Evolutionary conservation across 1,140 invertebrate genomes (phyloP), one percentile per base, ranked within the genome.

Genomic region (Tetranychus urticae): DNA sequence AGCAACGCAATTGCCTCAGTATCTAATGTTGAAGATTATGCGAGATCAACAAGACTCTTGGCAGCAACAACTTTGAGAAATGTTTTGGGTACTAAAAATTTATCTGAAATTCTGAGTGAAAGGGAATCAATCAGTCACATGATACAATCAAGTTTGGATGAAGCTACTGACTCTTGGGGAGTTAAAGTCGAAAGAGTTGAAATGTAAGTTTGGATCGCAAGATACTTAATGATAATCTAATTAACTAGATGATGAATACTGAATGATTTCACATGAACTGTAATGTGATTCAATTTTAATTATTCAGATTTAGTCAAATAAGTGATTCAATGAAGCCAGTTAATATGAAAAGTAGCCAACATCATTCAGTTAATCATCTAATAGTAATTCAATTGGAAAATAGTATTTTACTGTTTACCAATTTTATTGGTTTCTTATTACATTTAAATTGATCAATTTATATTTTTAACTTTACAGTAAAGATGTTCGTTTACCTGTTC

Each of bases 101-200:
- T 81, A 55, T 69, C 73, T 34, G 77, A 81, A 67, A 79, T 81
- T 65, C 69, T 81, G 13, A 73, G 73, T 14, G 78, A 81, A 54
- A 65, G 79, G 46, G 80, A 81, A 68, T 68, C 71, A 39, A 81
- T 81, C 61, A 76, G 75, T 54, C 73, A 75, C 62, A 69, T 71
- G 56, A 79, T 79, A 75, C 75, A 78, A 71, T 72, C 73, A 63
- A 52, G 67, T 48, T 73, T 92, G 42, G 86, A 91, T 69, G 86
- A 88, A 34, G 54, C 70, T 10, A 66, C 70, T 58, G 64, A 64
- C 37, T 50, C 33, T 36, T 60, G 50, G 56, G 62, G 91, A 31
- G 87, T 94, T 14, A 90, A 93, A 76, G 89, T 96, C 0, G 88
- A 94, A 72, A 77, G 89, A 65, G 88, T 96, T 37, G 89, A 93